phyloP scores from a whole-genome alignment of 2,797 vertebrate genomes.

The Anas flavirostris region DNA sequence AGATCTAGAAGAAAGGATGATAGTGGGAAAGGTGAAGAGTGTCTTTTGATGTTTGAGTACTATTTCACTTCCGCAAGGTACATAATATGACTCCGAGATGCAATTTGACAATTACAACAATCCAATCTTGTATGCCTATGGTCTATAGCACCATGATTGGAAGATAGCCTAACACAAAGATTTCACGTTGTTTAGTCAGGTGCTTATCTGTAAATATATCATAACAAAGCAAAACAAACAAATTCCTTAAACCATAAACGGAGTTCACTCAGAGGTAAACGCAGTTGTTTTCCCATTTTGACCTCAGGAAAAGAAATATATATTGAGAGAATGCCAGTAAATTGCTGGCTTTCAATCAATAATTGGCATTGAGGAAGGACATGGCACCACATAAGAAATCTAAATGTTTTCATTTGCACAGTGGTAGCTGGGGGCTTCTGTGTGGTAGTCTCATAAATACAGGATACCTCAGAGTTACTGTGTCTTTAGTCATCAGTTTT shows the following conservation, averaged over 20 bases:
- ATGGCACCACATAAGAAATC: neutral
- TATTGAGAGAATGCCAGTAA: neutral
- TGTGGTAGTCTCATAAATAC: neutral
- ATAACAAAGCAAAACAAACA: neutral
- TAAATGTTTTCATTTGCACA: neutral
- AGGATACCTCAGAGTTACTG: rapidly evolving
- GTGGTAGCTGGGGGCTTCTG: neutral
- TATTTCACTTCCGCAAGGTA: neutral
- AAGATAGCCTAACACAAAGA: neutral
- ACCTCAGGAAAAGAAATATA: neutral
- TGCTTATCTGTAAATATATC: neutral
- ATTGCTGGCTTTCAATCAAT: neutral
- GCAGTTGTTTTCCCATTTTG: neutral
- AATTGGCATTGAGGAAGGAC: neutral
- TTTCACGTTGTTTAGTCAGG: neutral
- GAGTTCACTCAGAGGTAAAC: no score
- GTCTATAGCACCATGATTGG: no score
- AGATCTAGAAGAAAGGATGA: neutral
- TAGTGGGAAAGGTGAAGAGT: neutral
- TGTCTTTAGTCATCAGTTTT: neutral
- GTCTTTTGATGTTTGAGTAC: neutral
- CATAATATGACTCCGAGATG: neutral
- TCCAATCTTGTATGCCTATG: neutral
- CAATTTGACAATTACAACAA: neutral
- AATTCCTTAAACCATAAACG: no score